phyloP scores from a whole-genome alignment of 2,113 vertebrate species.

The Hippocampus barbouri region DNA sequence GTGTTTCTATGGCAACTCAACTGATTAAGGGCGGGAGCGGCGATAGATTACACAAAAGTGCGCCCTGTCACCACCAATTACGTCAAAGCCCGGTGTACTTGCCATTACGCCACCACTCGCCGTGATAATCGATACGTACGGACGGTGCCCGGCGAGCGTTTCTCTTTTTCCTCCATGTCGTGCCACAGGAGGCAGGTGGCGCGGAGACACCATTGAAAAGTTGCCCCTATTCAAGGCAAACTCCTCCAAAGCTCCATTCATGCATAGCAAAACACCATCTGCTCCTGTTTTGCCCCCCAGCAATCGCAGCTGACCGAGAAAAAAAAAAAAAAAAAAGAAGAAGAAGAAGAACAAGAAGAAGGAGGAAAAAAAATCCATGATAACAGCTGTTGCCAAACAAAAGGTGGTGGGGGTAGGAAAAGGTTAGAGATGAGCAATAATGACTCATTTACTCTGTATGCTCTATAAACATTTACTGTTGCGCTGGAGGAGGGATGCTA shows the following conservation, averaged over 20 bases:
- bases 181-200: constrained; percentile 97
- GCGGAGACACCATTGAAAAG: constrained; percentile 99
- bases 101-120: constrained; percentile 84
- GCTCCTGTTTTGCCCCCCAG: constrained; percentile 99
- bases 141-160: constrained; percentile 78
- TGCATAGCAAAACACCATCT: constrained; percentile 99
- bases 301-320: constrained; percentile 99
- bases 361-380: constrained; percentile 77
- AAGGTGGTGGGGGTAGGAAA: constrained; percentile 80
- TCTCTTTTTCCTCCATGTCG: constrained; percentile 71
- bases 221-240: constrained; percentile 95
- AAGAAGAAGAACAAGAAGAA: constrained; percentile 35
- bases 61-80: constrained; percentile 97
- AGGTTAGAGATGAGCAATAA: constrained; percentile 92
- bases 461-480: constrained; percentile 72
- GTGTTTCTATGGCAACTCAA: constrained; percentile 82
- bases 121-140: constrained; percentile 95
- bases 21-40: constrained; percentile 78
- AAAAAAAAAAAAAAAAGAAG: constrained; percentile 51
- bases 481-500: background rate
- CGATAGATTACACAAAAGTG: constrained; percentile 90
- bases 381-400: constrained; percentile 99
- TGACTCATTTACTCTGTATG: constrained; percentile 63
- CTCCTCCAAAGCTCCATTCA: constrained; percentile 98
- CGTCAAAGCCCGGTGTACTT: constrained; percentile 87